Evolutionary conservation across 2,797 vertebrate species (phyloP).

Genomic region (Lithobates sylvaticus): DNA sequence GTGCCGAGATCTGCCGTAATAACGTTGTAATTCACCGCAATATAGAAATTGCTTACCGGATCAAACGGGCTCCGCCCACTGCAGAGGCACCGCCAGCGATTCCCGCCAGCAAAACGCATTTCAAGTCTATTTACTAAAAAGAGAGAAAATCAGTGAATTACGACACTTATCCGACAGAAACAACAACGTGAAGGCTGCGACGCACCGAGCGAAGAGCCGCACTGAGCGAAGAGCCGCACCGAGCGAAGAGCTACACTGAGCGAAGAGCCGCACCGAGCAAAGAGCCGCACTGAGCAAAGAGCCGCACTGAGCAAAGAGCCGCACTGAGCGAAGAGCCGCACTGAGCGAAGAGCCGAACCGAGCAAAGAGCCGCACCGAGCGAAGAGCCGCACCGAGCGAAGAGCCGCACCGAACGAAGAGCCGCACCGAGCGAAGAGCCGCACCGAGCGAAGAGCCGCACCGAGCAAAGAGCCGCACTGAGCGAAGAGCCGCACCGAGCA

Average conservation of each 20-base stretch:
- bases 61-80: neutral
- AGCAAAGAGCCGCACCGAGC: neutral
- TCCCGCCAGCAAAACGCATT: neutral
- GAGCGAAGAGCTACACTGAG: neutral
- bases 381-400: neutral
- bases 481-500: neutral
- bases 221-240: neutral
- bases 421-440: neutral
- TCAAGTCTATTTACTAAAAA: constrained; percentile 29
- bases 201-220: neutral
- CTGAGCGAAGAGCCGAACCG: neutral
- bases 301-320: neutral
- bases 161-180: neutral
- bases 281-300: neutral
- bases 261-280: neutral
- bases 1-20: constrained; percentile 2
- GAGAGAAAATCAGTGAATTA: neutral
- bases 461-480: neutral
- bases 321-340: neutral
- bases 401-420: neutral
- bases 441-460: neutral
- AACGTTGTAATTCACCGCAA: constrained; percentile 23
- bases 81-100: neutral
- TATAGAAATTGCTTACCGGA: constrained; percentile 5
- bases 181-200: neutral